These are phyloP conservation scores for Griposia aprilina DNA, from an alignment of 2,888 invertebrate species.

Conservation along the genomic window DNA sequence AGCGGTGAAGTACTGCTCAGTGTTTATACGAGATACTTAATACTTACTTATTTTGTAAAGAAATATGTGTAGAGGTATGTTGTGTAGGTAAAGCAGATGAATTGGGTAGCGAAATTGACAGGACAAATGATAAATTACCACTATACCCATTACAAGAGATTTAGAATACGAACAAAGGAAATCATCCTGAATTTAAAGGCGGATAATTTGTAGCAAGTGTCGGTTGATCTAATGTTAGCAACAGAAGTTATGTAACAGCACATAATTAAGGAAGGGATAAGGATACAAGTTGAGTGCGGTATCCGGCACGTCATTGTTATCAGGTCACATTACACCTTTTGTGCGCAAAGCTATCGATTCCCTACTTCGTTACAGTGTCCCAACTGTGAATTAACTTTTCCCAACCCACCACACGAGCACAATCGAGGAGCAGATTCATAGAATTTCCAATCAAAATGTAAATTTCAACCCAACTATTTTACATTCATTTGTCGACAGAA, in stretches of 20 bases:
- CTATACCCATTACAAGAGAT: neutral
- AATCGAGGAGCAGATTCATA: constrained; percentile 74
- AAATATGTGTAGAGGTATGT: neutral
- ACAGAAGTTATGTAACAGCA: constrained; percentile 14
- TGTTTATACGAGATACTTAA: constrained; percentile 20
- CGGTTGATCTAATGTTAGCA: constrained; percentile 19
- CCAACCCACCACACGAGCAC: constrained; percentile 67
- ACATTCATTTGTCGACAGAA: constrained; percentile 69
- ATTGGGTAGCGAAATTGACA: constrained; percentile 14
- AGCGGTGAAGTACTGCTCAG: constrained; percentile 31
- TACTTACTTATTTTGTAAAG: constrained; percentile 28
- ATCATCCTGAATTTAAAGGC: neutral
- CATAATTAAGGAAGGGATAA: constrained; percentile 38
- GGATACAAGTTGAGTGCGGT: constrained; percentile 25
- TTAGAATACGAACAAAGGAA: neutral
- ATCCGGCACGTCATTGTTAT: constrained; percentile 50
- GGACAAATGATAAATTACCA: neutral
- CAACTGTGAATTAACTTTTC: constrained; percentile 76
- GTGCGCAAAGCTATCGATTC: constrained; percentile 59
- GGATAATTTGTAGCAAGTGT: neutral
- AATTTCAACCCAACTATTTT: constrained; percentile 78
- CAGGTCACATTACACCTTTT: constrained; percentile 61
- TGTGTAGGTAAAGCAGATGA: constrained; percentile 14
- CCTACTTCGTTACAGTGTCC: constrained; percentile 68
- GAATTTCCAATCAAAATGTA: constrained; percentile 87